Evolutionary conservation across 1,140 invertebrate genomes (phyloP), one percentile per base, ranked within the genome.

Genomic region (Drosophila equinoxialis): DNA sequence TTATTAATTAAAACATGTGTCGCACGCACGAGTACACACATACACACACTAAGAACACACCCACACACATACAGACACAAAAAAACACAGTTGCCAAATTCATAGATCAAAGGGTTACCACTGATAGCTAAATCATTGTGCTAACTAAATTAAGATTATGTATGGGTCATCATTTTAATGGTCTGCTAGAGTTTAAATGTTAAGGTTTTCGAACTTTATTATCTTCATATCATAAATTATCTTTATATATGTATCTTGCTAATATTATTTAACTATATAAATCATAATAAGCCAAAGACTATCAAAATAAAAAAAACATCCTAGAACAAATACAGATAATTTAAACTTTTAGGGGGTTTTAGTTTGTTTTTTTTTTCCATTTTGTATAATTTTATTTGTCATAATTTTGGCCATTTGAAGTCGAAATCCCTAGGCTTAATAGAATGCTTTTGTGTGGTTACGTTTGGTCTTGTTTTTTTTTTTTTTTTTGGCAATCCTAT

Each of bases 1-100:
- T 87, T 86, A 86, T 86, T 86, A 86, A 86, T 86, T 86, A 83
- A 87, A 86, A 87, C 82, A 86, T 87, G 76, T 86, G 83, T 86
- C 79, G 67, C 71, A 77, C 69, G 67, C 76, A 87, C 83, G 66
- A 65, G 69, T 61, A 60, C 64, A 66, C 62, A 63, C 57, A 74
- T 61, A 60, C 65, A 68, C 14, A 59, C 70, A 61, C 30, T 5
- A 6, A 26, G 20, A 5, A 2, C 26, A 30, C 39, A 60, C 6
- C 33, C 39, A 59, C 17, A 60, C 35, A 51, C 7, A 17, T 14
- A 26, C 20, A 17, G n/a, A 37, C 20, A 71, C 10, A 5, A 10
- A 23, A 39, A 13, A 13, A 4, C 37, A 39, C 20, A 11, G 4
- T 26, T 26, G 26, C 30, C 1, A 30, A 26, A 3, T 26, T 26